Evolutionary conservation across 2,888 invertebrate species (phyloP), one percentile per base, ranked within the genome.

Genomic region (Mesorhabditis spiculigera): DNA sequence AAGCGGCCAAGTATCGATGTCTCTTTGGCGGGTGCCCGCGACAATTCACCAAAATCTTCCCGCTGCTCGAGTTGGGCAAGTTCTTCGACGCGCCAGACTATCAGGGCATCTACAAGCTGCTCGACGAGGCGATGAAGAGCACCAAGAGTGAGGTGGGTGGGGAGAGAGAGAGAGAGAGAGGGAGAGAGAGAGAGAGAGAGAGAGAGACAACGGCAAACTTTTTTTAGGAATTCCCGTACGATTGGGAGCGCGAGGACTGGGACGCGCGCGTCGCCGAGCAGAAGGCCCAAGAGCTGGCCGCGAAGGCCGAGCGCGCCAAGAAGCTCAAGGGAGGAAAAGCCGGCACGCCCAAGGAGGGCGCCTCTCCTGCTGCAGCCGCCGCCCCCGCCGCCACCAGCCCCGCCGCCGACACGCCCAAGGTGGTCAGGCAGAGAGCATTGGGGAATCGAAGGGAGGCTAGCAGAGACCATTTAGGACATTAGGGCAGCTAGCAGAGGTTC

Each of bases 1-100:
- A 67, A 44, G 67, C 58, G 68, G 68, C 50, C 13, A 16, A 16
- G 41, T 71, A 67, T 43, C 45, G 73, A 42, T 76, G 78, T 68
- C 73, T 81, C 45, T 80, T 81, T 66, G 80, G 80, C 42, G 80
- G 80, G 3, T 81, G 80, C 68, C 81, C 81, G 5, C 74, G 80
- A 13, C 74, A 79, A 68, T 80, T 72, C 67, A 67, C 73, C 63
- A 73, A 81, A 45, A 71, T 81, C 43, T 74, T 81, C 65, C 75
- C 75, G 28, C 73, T 75, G 67, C 70, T 78, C 50, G 78, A 79
- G 66, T 6, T 68, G 69, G 77, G 77, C 45, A 81, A 80, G 68
- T 80, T 80, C 73, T 81, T 80, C 73, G 81, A 81, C 61, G 73
- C 74, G 44, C 81, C 81, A 42, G 80, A 81, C 63, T 81, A 81